phyloP scores from a whole-genome alignment of 2,888 invertebrate species.

The Exocentrus adspersus region DNA sequence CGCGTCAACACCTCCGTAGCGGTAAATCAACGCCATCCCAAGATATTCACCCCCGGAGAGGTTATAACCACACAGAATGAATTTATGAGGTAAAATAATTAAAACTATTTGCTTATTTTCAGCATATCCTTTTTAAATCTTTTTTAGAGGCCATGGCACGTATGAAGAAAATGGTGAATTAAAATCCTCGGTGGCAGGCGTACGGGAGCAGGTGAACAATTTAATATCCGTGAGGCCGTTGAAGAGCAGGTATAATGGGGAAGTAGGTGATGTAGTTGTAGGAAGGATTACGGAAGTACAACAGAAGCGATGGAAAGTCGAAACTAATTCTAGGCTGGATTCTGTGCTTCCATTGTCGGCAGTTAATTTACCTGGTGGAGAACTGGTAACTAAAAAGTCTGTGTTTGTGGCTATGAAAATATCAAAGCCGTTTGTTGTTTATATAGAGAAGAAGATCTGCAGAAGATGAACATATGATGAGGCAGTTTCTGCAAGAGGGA shows the following conservation, averaged over 20 bases:
- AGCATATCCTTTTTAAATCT: constrained; percentile 5
- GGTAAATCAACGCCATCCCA: constrained; percentile 69
- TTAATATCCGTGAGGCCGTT: constrained; percentile 91
- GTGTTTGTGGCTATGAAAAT: background rate
- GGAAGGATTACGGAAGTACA: constrained; percentile 95
- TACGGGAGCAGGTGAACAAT: constrained; percentile 94
- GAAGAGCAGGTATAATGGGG: constrained; percentile 90
- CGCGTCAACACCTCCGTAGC: constrained; percentile 71
- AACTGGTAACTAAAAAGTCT: constrained; percentile 72
- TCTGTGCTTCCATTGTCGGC: constrained; percentile 89
- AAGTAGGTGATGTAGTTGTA: constrained; percentile 97
- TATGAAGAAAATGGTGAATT: constrained; percentile 85
- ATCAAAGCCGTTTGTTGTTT: background rate
- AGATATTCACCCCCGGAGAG: constrained; percentile 88
- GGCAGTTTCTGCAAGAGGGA: constrained; percentile 91
- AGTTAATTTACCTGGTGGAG: constrained; percentile 97
- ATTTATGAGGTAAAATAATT: constrained; percentile 77
- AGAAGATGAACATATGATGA: constrained; percentile 98
- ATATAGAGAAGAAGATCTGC: constrained; percentile 85
- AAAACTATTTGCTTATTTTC: no score
- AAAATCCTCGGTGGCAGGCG: constrained; percentile 93
- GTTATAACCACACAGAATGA: constrained; percentile 84
- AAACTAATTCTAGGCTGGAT: constrained; percentile 90
- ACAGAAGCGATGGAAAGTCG: constrained; percentile 94
- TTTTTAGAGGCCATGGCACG: constrained; percentile 92